Conservation (phyloP, 2,888 invertebrate species). For the Hoplodrina blanda region DNA sequence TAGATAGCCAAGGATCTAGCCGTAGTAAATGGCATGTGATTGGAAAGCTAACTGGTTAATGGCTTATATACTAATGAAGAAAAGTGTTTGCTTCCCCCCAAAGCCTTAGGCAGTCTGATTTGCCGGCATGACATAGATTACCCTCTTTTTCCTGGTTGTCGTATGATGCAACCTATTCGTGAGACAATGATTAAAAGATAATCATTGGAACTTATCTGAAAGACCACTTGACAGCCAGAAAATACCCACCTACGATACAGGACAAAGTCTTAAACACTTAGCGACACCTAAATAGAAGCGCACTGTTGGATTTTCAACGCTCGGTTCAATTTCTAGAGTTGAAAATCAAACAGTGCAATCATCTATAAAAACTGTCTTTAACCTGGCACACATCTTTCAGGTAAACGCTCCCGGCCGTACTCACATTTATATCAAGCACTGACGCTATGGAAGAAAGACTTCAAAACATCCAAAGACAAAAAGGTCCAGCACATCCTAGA, state of each 20-base stretch:
- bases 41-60: not conserved
- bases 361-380: not conserved
- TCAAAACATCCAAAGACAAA: conserved; percentile 81
- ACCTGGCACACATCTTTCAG: conserved; percentile 65
- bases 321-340: too few relatives aligned
- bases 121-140: too few relatives aligned
- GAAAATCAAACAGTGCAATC: not conserved
- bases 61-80: not conserved
- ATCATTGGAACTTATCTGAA: too few relatives aligned
- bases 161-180: too few relatives aligned
- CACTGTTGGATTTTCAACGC: too few relatives aligned
- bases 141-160: too few relatives aligned
- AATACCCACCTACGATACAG: not conserved
- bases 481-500: conserved; percentile 96
- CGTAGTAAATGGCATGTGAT: not conserved
- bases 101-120: not conserved
- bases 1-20: too few relatives aligned
- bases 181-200: too few relatives aligned
- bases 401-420: conserved; percentile 96
- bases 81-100: not conserved
- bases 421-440: conserved; percentile 97
- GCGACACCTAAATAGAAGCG: too few relatives aligned
- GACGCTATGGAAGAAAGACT: conserved; percentile 90
- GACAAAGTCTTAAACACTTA: not conserved
- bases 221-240: too few relatives aligned